Evolutionary conservation across 2,113 vertebrate species (phyloP).

Genomic region (Cavia aperea): DNA sequence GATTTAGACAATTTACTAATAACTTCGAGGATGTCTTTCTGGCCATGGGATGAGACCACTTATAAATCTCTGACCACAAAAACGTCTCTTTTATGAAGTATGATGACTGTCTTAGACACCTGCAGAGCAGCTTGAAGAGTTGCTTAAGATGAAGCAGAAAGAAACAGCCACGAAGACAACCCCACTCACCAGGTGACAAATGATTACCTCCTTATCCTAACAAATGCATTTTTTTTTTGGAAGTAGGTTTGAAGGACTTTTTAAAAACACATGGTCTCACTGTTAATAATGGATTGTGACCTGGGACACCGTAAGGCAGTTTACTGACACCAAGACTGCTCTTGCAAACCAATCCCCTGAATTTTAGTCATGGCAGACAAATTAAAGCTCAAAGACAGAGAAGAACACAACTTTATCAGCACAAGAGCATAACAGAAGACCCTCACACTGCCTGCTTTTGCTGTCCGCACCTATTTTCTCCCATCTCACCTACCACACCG

Average conservation of each 20-base stretch:
- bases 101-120: not conserved
- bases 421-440: not conserved
- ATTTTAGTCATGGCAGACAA: not conserved
- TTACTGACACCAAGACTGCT: not conserved
- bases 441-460: not conserved
- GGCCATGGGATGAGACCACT: rapidly evolving
- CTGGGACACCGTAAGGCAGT: not conserved
- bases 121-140: not conserved
- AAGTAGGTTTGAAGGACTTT: not conserved
- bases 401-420: too few relatives aligned
- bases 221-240: not conserved
- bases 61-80: not conserved
- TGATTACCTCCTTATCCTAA: not conserved
- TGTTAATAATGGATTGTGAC: rapidly evolving
- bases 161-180: not conserved
- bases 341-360: not conserved
- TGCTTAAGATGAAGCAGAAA: not conserved
- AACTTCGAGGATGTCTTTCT: not conserved
- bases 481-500: rapidly evolving
- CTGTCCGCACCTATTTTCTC: not conserved
- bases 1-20: not conserved
- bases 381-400: not conserved
- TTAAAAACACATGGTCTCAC: rapidly evolving
- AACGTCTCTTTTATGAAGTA: not conserved
- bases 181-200: not conserved